Percentiles rank a stretch among this genome's conserved stretches.
These are phyloP conservation scores for Hestina assimilis DNA, from an alignment of 1,140 invertebrate genomes.

Conservation along the genomic window DNA sequence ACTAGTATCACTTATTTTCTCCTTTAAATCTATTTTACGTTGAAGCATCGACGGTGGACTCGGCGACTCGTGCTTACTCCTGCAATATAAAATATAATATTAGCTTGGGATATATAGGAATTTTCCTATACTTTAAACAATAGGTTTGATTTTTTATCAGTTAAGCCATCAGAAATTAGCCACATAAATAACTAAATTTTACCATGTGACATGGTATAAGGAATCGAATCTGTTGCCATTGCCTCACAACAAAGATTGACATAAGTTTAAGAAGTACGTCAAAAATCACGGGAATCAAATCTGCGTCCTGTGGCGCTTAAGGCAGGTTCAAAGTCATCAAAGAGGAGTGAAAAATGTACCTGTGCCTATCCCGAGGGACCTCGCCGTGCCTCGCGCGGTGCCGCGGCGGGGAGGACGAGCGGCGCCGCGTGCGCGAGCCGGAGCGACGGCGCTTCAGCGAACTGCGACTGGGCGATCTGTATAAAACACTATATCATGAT, in stretches of 20 bases:
- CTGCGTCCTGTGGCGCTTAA: too few species aligned
- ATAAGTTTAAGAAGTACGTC: too few species aligned
- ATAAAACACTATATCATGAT: not conserved
- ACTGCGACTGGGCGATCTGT: constrained; percentile 56
- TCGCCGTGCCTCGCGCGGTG: constrained; percentile 52
- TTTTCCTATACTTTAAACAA: too few species aligned
- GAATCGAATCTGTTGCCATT: too few species aligned
- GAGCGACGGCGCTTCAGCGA: constrained; percentile 63
- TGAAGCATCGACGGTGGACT: constrained; percentile 78
- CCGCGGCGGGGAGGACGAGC: constrained; percentile 60
- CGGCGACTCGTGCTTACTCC: constrained; percentile 77
- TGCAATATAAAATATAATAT: constrained; percentile 21
- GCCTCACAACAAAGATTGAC: too few species aligned
- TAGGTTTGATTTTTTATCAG: too few species aligned
- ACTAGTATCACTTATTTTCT: constrained; percentile 90
- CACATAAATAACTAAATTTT: too few species aligned
- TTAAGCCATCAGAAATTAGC: too few species aligned
- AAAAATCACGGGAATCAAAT: too few species aligned
- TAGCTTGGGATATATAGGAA: too few species aligned
- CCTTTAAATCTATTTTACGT: constrained; percentile 79
- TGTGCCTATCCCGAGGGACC: constrained; percentile 43
- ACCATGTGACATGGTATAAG: not conserved
- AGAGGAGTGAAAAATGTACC: too few species aligned
- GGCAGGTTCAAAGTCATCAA: too few species aligned
- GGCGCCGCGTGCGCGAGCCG: constrained; percentile 47